Conservation (phyloP, 35 echinoderm and acorn worm species). For the Ophiothrix spiculata region DNA sequence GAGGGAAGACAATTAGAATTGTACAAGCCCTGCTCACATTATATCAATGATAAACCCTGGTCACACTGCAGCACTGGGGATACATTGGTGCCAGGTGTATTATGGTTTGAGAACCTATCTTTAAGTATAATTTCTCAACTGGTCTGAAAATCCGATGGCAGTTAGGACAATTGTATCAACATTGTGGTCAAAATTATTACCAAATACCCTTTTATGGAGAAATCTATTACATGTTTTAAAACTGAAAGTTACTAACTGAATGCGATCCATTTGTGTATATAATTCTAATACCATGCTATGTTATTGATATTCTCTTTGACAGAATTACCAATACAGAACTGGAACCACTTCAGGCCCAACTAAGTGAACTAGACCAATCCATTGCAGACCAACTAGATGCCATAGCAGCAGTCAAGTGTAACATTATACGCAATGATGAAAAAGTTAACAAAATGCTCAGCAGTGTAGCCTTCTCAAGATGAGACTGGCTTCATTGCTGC, state of each 20-base stretch:
- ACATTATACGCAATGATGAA: conserved; percentile 85
- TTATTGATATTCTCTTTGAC: conserved; percentile 24
- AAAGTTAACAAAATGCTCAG: conserved; percentile 92
- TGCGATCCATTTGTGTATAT: too few relatives aligned
- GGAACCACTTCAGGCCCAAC: conserved; percentile 80
- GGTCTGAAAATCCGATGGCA: too few relatives aligned
- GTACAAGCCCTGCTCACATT: too few relatives aligned
- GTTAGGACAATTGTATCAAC: too few relatives aligned
- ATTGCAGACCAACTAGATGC: conserved; percentile 87
- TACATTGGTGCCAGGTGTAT: too few relatives aligned
- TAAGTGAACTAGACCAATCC: conserved; percentile 82
- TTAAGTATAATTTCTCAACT: too few relatives aligned
- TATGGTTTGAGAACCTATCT: too few relatives aligned
- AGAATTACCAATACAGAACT: conserved; percentile 88
- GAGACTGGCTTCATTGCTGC: neutral
- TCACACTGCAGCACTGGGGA: too few relatives aligned
- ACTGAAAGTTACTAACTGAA: neutral
- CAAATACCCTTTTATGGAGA: neutral
- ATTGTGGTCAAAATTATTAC: too few relatives aligned
- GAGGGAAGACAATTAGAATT: too few relatives aligned
- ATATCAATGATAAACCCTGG: too few relatives aligned
- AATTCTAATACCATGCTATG: neutral
- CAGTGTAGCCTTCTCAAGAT: conserved; percentile 91
- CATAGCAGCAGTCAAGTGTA: conserved; percentile 79
- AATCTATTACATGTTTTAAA: neutral